These are phyloP conservation scores for Chlorops oryzae DNA, from an alignment of 1,140 invertebrate genomes.

Conservation along the genomic window DNA sequence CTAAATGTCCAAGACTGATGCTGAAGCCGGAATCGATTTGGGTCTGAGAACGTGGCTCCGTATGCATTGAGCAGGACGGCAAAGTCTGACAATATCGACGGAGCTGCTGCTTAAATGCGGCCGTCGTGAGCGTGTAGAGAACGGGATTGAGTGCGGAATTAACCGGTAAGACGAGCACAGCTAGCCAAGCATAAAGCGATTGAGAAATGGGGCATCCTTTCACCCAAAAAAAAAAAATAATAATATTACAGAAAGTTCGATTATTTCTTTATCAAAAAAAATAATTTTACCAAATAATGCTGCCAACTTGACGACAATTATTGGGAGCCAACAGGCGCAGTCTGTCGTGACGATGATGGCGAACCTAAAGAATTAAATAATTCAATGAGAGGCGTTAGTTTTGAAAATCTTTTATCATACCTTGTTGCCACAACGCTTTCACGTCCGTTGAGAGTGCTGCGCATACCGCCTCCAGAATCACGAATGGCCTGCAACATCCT, in stretches of 20 bases:
- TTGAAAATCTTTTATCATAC: conserved; percentile 24
- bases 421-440: conserved; percentile 48
- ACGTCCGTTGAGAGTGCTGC: conserved; percentile 54
- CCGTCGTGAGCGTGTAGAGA: conserved; percentile 63
- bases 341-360: conserved; percentile 56
- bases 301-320: conserved; percentile 56
- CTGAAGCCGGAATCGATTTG: conserved; percentile 43
- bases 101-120: conserved; percentile 53
- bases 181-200: conserved; percentile 60
- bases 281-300: conserved; percentile 51
- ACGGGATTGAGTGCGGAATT: conserved; percentile 67
- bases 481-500: conserved; percentile 56
- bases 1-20: conserved; percentile 34
- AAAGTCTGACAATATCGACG: conserved; percentile 38
- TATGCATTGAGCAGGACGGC: conserved; percentile 30
- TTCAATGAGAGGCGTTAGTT: no score
- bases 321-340: conserved; percentile 60
- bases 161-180: conserved; percentile 63
- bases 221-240: no score
- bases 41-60: conserved; percentile 30
- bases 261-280: no score
- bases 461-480: conserved; percentile 51
- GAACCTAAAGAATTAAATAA: no score
- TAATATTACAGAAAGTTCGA: no score
- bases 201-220: conserved; percentile 48